Percentiles rank a stretch among this genome's conserved stretches.
phyloP scores from a whole-genome alignment of 2,113 vertebrate species.

The Carlito syrichta region DNA sequence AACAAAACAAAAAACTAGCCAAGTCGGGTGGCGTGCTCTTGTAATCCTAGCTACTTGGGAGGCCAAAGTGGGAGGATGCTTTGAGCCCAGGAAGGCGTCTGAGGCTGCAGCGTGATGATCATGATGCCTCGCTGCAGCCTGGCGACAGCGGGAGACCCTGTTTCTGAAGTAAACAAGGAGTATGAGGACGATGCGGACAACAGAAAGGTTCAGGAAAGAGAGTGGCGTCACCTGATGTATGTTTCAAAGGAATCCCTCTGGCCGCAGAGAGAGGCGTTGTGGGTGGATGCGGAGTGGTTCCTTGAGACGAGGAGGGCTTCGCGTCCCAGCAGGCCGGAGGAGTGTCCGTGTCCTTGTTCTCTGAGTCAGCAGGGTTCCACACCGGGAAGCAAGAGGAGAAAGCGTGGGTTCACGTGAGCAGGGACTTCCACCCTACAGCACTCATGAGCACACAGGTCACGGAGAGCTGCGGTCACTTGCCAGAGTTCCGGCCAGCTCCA shows the following conservation, averaged over 20 bases:
- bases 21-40: fast-evolving
- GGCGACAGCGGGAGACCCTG: not conserved
- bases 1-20: not conserved
- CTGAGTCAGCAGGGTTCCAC: not conserved
- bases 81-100: not conserved
- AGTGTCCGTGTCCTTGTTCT: not conserved
- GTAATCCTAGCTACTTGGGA: not conserved
- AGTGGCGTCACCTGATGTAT: not conserved
- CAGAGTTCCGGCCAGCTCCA: not conserved
- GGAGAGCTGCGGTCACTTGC: not conserved
- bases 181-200: not conserved
- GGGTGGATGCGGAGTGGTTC: no score
- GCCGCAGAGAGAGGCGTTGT: not conserved
- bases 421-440: fast-evolving
- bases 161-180: not conserved
- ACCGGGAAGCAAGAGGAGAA: not conserved
- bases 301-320: no score
- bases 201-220: not conserved
- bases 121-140: not conserved
- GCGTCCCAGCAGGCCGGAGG: not conserved
- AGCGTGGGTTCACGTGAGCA: fast-evolving
- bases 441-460: fast-evolving
- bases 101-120: not conserved
- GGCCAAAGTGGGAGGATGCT: not conserved
- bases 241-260: not conserved